Evolutionary conservation across 2,888 invertebrate genomes (phyloP).

Genomic region (Microplitis manilae): DNA sequence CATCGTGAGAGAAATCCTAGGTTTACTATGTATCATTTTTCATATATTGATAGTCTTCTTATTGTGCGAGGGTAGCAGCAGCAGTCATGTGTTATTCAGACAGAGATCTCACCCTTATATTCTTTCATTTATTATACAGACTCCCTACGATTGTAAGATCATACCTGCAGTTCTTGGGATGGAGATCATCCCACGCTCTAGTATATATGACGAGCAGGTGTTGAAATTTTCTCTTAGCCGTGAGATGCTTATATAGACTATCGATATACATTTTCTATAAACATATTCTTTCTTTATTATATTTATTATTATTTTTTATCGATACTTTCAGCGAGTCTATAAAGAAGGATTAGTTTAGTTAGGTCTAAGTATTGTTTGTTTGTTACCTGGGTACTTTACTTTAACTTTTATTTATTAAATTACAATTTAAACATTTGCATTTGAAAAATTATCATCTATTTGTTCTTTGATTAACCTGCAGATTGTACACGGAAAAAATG

Average conservation of each 20-base stretch:
- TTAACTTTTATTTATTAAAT: no score
- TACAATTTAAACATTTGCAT: no score
- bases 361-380: no score
- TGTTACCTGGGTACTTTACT: no score
- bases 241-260: constrained; percentile 20
- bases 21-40: constrained; percentile 6
- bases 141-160: not conserved
- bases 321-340: not conserved
- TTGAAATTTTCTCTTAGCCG: constrained; percentile 47
- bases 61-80: not conserved
- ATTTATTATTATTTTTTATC: not conserved
- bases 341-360: no score
- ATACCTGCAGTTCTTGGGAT: constrained; percentile 27
- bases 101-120: not conserved
- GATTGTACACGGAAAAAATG: no score
- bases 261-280: constrained; percentile 20
- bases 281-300: not conserved
- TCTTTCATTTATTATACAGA: constrained; percentile 12
- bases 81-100: constrained; percentile 16
- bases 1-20: constrained; percentile 14
- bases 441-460: no score
- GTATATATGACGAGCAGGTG: constrained; percentile 59
- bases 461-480: no score
- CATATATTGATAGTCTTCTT: constrained; percentile 10
- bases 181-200: constrained; percentile 53